Conservation (phyloP, 1,140 invertebrate species). For the Brachionus rubens region DNA sequence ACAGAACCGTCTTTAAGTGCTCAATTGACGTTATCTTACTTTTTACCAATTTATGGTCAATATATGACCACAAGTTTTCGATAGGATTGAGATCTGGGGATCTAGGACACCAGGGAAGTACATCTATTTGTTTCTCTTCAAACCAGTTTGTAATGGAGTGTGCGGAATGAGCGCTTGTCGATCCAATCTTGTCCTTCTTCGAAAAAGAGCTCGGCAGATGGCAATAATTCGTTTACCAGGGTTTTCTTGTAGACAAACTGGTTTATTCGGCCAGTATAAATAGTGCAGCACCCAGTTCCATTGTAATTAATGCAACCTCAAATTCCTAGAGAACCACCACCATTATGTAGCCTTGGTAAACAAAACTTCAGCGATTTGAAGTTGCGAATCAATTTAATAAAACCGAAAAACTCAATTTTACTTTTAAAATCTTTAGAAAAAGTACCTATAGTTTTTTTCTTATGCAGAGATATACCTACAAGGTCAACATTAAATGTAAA, state of each 20-base stretch:
- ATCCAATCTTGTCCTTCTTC: background rate
- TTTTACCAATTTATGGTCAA: background rate
- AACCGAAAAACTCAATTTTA: background rate
- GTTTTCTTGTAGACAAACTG: background rate
- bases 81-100: slow-evolving; percentile 43
- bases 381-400: too few relatives aligned
- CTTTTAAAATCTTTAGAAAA: background rate
- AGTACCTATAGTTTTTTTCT: too few relatives aligned
- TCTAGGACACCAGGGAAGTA: background rate
- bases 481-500: too few relatives aligned
- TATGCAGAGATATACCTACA: too few relatives aligned
- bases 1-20: too few relatives aligned
- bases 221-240: background rate
- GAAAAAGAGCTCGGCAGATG: background rate
- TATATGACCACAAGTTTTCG: slow-evolving; percentile 20
- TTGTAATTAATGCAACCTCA: background rate
- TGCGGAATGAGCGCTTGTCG: slow-evolving; percentile 3
- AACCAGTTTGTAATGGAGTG: slow-evolving; percentile 6
- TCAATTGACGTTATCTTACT: too few relatives aligned
- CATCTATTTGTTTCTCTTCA: slow-evolving; percentile 13
- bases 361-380: slow-evolving; percentile 3
- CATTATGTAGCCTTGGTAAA: background rate
- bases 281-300: background rate
- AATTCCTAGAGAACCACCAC: background rate
- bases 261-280: background rate